Evolutionary conservation across 2,888 invertebrate genomes (phyloP).

Genomic region (Drosophila infuscata): DNA sequence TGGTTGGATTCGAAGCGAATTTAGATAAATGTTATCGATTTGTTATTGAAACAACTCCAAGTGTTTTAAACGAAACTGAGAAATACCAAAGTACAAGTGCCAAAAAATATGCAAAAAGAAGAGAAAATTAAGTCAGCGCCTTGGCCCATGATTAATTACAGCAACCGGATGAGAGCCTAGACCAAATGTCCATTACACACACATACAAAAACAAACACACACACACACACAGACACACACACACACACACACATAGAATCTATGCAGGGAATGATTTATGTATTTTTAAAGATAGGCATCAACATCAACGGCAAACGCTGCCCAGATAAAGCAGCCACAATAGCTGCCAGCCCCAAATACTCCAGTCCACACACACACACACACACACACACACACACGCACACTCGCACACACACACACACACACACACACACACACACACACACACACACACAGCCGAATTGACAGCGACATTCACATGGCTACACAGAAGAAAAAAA

Average conservation of each 20-base stretch:
- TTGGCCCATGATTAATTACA: slow-evolving; percentile 75
- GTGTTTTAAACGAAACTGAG: background rate
- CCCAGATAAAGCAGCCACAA: slow-evolving; percentile 72
- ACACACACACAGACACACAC: slow-evolving; percentile 6
- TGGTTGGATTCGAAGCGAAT: background rate
- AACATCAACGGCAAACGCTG: slow-evolving; percentile 76
- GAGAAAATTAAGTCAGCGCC: slow-evolving; percentile 76
- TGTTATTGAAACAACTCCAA: slow-evolving; percentile 7
- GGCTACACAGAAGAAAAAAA: slow-evolving; percentile 5
- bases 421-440: background rate
- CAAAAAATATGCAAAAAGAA: slow-evolving; percentile 55
- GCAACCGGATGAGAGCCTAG: slow-evolving; percentile 46
- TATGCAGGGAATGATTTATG: slow-evolving; percentile 65
- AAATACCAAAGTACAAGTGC: slow-evolving; percentile 16
- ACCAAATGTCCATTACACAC: slow-evolving; percentile 41
- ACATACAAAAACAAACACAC: slow-evolving; percentile 3
- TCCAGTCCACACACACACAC: slow-evolving; percentile 8
- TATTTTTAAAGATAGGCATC: slow-evolving; percentile 79
- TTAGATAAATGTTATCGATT: background rate
- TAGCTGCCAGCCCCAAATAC: slow-evolving; percentile 38
- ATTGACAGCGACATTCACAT: slow-evolving; percentile 32
- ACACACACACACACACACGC: background rate
- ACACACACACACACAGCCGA: too few species aligned
- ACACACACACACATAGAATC: slow-evolving; percentile 3
- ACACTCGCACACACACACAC: background rate